Evolutionary conservation across 1,140 invertebrate genomes (phyloP).

Genomic region (Zophobas morio): DNA sequence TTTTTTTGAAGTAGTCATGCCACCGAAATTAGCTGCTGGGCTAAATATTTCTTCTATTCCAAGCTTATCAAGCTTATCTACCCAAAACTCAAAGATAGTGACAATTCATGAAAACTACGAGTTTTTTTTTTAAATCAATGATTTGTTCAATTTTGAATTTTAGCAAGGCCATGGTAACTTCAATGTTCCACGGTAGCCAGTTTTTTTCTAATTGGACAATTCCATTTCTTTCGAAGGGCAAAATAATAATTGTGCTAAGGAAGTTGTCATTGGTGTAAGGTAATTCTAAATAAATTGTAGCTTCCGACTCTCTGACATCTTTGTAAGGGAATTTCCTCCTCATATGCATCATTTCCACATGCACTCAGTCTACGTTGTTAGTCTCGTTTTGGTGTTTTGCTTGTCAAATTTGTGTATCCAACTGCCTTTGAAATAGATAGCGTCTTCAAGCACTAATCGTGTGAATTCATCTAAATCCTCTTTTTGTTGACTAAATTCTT

Average conservation of each 20-base stretch:
- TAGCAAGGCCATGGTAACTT: slow-evolving; percentile 71
- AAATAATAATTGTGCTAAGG: slow-evolving; percentile 76
- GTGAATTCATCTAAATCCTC: slow-evolving; percentile 72
- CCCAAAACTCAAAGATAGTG: neutral
- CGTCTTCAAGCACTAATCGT: slow-evolving; percentile 83
- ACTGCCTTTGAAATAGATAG: slow-evolving; percentile 62
- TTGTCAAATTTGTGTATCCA: slow-evolving; percentile 75
- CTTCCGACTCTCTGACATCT: slow-evolving; percentile 69
- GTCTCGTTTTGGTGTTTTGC: slow-evolving; percentile 69
- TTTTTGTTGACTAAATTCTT: slow-evolving; percentile 74
- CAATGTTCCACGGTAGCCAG: slow-evolving; percentile 52
- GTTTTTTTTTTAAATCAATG: slow-evolving; percentile 74
- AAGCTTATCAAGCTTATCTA: slow-evolving; percentile 64
- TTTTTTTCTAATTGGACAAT: slow-evolving; percentile 65
- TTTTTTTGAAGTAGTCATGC: no score
- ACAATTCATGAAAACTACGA: slow-evolving; percentile 44
- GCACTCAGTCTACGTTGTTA: slow-evolving; percentile 66
- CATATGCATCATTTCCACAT: slow-evolving; percentile 78
- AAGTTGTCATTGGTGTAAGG: slow-evolving; percentile 72
- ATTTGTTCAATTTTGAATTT: slow-evolving; percentile 81
- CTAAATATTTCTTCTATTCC: slow-evolving; percentile 75
- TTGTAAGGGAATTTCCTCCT: slow-evolving; percentile 71
- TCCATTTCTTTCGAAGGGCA: slow-evolving; percentile 75
- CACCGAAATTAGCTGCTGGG: slow-evolving; percentile 50
- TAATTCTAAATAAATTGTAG: slow-evolving; percentile 72